Conservation (phyloP, 2,113 vertebrate species). For the Trematocara stigmaticum region DNA sequence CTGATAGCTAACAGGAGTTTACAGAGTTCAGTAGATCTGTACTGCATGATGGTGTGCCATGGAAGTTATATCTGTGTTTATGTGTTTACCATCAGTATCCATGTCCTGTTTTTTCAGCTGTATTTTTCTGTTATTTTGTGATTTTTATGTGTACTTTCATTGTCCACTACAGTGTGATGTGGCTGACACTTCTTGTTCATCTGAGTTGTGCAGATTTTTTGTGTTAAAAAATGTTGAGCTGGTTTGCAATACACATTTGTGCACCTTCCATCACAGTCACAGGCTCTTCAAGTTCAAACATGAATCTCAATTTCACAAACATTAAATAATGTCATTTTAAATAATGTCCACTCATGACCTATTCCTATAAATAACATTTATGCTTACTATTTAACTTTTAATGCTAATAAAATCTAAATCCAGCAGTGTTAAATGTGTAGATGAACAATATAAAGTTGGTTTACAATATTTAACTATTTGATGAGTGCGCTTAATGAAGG, state of each 20-base stretch:
- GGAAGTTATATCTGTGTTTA: not conserved
- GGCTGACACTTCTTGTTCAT: not conserved
- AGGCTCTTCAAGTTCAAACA: not conserved
- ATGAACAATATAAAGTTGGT: not conserved
- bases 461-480: not conserved
- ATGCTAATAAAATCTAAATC: not conserved
- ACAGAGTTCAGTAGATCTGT: constrained; percentile 75
- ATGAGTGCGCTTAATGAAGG: not conserved
- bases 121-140: not conserved
- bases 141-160: not conserved
- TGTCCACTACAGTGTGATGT: constrained; percentile 8
- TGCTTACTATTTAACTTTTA: not conserved
- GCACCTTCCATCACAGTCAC: not conserved
- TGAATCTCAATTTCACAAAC: not conserved
- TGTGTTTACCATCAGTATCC: not conserved
- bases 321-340: not conserved
- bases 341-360: not conserved
- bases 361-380: not conserved
- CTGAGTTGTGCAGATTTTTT: not conserved
- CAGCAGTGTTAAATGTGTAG: not conserved
- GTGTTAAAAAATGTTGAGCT: not conserved
- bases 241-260: not conserved
- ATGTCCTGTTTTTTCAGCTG: not conserved
- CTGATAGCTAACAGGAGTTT: not conserved
- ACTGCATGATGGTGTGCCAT: constrained; percentile 50